Percentiles rank a stretch among this genome's conserved stretches.
These are phyloP conservation scores for Ibidorhyncha struthersii DNA, from an alignment of 2,113 vertebrate species.

Conservation along the genomic window DNA sequence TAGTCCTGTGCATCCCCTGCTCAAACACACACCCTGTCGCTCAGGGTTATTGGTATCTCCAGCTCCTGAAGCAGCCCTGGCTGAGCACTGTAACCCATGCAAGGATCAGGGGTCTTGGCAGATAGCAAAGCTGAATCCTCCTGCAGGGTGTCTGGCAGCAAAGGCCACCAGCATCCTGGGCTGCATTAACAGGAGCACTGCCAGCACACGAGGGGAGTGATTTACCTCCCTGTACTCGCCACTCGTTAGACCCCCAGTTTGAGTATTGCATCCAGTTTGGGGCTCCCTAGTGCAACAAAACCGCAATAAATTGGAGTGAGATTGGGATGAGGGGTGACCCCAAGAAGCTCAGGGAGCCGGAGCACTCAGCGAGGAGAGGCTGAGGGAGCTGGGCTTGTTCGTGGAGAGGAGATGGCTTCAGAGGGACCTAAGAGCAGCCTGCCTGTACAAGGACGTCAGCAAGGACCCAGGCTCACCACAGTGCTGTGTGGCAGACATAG, in stretches of 20 bases:
- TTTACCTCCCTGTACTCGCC: not conserved
- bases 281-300: not conserved
- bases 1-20: not conserved
- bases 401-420: not conserved
- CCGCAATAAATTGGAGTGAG: not conserved
- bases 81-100: not conserved
- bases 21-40: not conserved
- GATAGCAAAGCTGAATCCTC: not conserved
- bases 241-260: not conserved
- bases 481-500: fast-evolving
- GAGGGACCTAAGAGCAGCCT: not conserved
- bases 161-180: not conserved
- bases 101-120: not conserved
- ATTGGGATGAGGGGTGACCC: too few species aligned
- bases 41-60: not conserved
- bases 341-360: not conserved
- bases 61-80: not conserved
- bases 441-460: not conserved
- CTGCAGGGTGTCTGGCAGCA: not conserved
- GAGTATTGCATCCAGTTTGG: not conserved
- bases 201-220: not conserved
- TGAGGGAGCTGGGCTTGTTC: not conserved
- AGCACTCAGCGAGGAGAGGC: not conserved
- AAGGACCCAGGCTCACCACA: not conserved
- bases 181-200: not conserved